phyloP scores from a whole-genome alignment of 64 coral and sea anemone species.

The Stichodactyla helianthus region DNA sequence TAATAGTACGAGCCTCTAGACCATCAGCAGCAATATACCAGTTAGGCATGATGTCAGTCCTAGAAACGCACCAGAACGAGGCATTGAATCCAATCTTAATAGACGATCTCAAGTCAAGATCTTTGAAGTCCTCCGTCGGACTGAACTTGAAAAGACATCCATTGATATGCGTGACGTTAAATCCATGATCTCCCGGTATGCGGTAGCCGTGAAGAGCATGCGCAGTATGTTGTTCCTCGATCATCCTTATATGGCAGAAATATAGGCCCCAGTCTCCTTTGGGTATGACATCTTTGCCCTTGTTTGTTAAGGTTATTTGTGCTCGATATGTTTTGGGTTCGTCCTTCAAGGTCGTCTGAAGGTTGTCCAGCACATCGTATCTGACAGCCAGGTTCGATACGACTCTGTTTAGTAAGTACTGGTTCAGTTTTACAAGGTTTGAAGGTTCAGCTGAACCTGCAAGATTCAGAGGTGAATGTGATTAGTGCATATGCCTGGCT shows the following conservation, averaged over 20 bases:
- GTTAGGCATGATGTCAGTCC: constrained; percentile 58
- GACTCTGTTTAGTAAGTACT: neutral
- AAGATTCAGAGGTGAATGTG: neutral
- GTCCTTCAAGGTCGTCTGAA: neutral
- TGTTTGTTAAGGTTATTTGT: neutral
- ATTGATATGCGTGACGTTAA: constrained; percentile 60
- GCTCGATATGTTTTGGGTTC: neutral
- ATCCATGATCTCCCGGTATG: constrained; percentile 40
- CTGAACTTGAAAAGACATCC: constrained; percentile 63
- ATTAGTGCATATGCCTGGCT: too few species aligned
- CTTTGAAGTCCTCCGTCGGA: constrained; percentile 28
- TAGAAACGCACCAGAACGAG: constrained; percentile 24
- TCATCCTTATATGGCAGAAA: constrained; percentile 51
- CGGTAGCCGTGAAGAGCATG: constrained; percentile 40
- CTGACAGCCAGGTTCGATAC: neutral
- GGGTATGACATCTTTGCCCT: neutral
- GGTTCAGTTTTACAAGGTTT: neutral
- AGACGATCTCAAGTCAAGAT: neutral
- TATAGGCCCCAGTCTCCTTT: constrained; percentile 60
- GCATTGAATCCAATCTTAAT: constrained; percentile 35
- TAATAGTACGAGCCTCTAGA: constrained; percentile 35
- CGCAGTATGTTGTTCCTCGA: constrained; percentile 22
- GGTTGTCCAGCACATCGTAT: neutral
- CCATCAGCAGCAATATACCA: constrained; percentile 59
- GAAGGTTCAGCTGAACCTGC: neutral